Percentiles rank a stretch among this genome's conserved stretches.
Evolutionary conservation across 2,888 invertebrate genomes (phyloP).

Genomic region (Archaeoteleia sp.): DNA sequence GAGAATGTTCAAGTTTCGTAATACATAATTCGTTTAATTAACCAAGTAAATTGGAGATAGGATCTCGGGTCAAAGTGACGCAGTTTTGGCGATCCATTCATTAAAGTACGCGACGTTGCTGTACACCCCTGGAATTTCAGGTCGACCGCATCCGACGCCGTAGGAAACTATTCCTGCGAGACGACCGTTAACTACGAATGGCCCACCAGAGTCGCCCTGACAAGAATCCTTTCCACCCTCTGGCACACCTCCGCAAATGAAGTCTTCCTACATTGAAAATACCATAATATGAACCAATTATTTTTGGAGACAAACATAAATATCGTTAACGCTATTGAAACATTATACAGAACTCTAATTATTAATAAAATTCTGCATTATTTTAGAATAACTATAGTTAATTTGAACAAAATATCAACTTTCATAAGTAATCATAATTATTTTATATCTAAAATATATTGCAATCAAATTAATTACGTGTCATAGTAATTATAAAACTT

Average conservation of each 20-base stretch:
- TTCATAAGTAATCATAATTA: too few species aligned
- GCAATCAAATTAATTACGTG: too few species aligned
- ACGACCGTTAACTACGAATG: constrained; percentile 25
- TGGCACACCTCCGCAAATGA: constrained; percentile 31
- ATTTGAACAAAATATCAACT: too few species aligned
- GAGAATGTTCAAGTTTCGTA: neutral
- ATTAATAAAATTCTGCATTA: too few species aligned
- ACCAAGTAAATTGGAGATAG: neutral
- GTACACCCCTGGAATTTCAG: constrained; percentile 39
- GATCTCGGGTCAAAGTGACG: neutral
- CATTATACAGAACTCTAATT: too few species aligned
- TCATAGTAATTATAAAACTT: too few species aligned
- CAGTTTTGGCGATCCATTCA: constrained; percentile 17
- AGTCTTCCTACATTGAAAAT: constrained; percentile 22
- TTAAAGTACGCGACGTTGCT: constrained; percentile 33
- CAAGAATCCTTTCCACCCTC: constrained; percentile 42
- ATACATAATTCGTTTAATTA: neutral
- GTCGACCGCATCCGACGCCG: constrained; percentile 24
- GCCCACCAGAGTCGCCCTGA: constrained; percentile 42
- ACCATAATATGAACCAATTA: neutral
- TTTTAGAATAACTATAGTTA: too few species aligned
- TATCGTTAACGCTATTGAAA: too few species aligned
- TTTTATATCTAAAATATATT: too few species aligned
- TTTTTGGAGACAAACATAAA: too few species aligned
- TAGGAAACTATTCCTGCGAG: constrained; percentile 41